Evolutionary conservation across 1,140 invertebrate species (phyloP).

Genomic region (Rhopalosiphum padi): DNA sequence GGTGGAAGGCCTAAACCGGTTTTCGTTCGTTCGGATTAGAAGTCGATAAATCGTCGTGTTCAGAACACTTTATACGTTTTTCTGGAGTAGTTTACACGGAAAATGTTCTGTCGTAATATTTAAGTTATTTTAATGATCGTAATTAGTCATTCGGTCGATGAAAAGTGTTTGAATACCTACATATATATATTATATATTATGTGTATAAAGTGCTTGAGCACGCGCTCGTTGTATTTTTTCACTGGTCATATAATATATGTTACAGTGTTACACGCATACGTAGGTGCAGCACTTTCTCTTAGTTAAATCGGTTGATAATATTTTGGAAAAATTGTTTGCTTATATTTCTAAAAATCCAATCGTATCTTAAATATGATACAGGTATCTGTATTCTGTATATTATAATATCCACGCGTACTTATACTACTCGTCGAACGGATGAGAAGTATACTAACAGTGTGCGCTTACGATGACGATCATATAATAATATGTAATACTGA

Average conservation of each 20-base stretch:
- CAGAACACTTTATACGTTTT: neutral
- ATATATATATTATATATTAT: neutral
- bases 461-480: neutral
- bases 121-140: conserved; percentile 18
- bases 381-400: neutral
- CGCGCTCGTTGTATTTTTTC: neutral
- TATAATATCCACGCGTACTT: neutral
- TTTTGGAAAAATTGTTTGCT: neutral
- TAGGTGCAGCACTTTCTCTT: neutral
- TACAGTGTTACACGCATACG: neutral
- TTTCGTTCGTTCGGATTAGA: neutral
- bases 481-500: too few species aligned
- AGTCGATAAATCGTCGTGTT: conserved; percentile 25
- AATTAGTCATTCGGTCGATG: conserved; percentile 16
- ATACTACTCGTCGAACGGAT: neutral
- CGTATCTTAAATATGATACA: too few species aligned
- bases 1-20: neutral
- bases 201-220: neutral
- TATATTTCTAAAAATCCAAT: neutral
- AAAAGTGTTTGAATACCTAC: neutral
- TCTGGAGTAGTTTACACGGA: conserved; percentile 31
- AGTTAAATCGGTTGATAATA: neutral
- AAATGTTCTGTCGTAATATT: conserved; percentile 27
- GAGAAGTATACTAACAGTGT: neutral
- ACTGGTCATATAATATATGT: neutral